These are phyloP conservation scores for Mellilla xanthometata DNA, from an alignment of 2,888 invertebrate species.

Conservation along the genomic window DNA sequence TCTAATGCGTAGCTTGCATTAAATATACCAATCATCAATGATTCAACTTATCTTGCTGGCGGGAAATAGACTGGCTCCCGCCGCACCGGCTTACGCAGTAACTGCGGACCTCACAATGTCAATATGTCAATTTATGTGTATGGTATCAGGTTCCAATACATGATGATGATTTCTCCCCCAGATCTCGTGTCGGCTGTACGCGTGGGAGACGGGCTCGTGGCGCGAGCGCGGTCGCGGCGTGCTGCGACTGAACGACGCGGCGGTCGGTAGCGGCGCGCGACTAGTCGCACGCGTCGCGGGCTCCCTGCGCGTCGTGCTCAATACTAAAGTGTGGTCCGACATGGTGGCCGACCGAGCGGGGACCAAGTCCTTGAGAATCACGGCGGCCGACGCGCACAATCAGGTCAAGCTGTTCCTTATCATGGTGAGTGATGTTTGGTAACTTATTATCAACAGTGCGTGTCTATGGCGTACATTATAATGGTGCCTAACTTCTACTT, in stretches of 20 bases:
- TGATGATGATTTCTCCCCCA: no score
- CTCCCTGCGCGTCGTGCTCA: slow-evolving; percentile 93
- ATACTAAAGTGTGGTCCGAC: slow-evolving; percentile 96
- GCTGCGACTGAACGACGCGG: slow-evolving; percentile 92
- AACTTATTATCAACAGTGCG: no score
- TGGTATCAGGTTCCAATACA: no score
- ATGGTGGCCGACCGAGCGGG: slow-evolving; percentile 96
- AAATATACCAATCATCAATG: no score
- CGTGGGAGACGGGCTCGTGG: slow-evolving; percentile 94
- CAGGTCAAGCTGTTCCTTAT: slow-evolving; percentile 94
- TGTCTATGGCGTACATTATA: no score
- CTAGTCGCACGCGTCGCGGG: slow-evolving; percentile 95
- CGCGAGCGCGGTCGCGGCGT: slow-evolving; percentile 95
- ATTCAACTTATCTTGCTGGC: no score
- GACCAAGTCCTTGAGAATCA: slow-evolving; percentile 92
- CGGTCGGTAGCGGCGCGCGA: slow-evolving; percentile 78
- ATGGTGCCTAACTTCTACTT: no score
- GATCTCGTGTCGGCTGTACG: slow-evolving; percentile 93
- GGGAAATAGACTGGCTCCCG: no score
- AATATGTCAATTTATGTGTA: no score
- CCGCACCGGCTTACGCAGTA: no score
- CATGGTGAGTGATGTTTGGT: slow-evolving; percentile 81
- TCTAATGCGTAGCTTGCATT: no score
- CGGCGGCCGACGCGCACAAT: slow-evolving; percentile 92
- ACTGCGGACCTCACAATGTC: no score